Percentiles rank a stretch among this genome's conserved stretches.
These are phyloP conservation scores for Tenthredo mesomela DNA, from an alignment of 2,888 invertebrate genomes.

Conservation along the genomic window DNA sequence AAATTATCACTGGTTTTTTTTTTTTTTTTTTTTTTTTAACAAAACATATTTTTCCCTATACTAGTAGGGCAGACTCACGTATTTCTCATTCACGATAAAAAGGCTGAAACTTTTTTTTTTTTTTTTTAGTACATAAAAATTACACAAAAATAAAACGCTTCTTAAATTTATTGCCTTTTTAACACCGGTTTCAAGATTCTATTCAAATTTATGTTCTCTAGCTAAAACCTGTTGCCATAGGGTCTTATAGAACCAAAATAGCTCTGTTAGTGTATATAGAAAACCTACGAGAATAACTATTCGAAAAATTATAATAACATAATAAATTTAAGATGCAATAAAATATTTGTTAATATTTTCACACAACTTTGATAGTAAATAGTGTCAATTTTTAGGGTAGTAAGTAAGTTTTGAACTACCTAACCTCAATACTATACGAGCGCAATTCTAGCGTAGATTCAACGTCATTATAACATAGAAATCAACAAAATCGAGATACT, in stretches of 20 bases:
- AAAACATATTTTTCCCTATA: background rate
- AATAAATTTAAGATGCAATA: background rate
- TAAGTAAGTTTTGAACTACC: background rate
- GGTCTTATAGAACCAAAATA: background rate
- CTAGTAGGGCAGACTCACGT: background rate
- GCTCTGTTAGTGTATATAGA: background rate
- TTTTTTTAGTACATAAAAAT: background rate
- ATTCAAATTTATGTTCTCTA: background rate
- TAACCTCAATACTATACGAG: slow-evolving; percentile 5
- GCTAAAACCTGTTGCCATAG: background rate
- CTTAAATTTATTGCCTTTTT: background rate
- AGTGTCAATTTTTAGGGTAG: background rate
- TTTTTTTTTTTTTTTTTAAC: background rate
- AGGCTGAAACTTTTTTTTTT: background rate
- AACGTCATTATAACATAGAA: background rate
- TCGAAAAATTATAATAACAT: background rate
- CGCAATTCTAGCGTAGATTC: background rate
- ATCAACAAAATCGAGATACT: background rate
- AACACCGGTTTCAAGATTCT: background rate
- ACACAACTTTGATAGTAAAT: background rate
- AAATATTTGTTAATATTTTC: background rate
- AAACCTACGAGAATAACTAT: background rate
- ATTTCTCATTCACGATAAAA: background rate
- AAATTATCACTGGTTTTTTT: background rate
- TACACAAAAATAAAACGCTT: background rate